Conservation (phyloP, 2,888 invertebrate species). For the Leptopilina myrica region DNA sequence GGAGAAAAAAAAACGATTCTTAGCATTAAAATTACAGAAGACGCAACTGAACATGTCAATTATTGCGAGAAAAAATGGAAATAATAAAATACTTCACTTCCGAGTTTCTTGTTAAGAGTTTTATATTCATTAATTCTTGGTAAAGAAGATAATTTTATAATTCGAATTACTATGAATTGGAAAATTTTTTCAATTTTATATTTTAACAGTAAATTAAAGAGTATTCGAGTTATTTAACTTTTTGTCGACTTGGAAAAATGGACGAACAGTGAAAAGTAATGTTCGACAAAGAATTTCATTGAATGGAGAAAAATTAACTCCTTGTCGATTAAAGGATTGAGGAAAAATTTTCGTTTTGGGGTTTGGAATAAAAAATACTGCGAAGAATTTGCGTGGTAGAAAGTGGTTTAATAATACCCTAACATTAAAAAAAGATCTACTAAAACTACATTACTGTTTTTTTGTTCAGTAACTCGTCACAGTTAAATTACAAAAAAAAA, state of each 20-base stretch:
- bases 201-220: too few relatives aligned
- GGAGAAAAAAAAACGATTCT: not conserved
- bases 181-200: too few relatives aligned
- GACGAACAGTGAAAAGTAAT: too few relatives aligned
- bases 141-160: too few relatives aligned
- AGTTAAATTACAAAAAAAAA: conserved; percentile 3
- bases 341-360: not conserved
- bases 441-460: conserved; percentile 34
- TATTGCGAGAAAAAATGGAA: not conserved
- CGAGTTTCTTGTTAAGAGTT: too few relatives aligned
- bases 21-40: conserved; percentile 17
- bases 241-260: too few relatives aligned
- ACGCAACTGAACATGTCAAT: not conserved
- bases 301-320: too few relatives aligned
- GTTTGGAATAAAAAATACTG: not conserved
- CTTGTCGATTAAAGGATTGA: not conserved
- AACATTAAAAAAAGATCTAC: conserved; percentile 30
- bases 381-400: conserved; percentile 46
- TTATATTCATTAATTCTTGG: too few relatives aligned
- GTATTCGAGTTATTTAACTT: too few relatives aligned
- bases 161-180: too few relatives aligned
- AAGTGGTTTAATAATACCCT: conserved; percentile 52
- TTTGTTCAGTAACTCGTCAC: conserved; percentile 27
- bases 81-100: not conserved
- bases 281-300: too few relatives aligned